Evolutionary conservation across 2,888 invertebrate genomes (phyloP).

Genomic region (Papilio protenor): DNA sequence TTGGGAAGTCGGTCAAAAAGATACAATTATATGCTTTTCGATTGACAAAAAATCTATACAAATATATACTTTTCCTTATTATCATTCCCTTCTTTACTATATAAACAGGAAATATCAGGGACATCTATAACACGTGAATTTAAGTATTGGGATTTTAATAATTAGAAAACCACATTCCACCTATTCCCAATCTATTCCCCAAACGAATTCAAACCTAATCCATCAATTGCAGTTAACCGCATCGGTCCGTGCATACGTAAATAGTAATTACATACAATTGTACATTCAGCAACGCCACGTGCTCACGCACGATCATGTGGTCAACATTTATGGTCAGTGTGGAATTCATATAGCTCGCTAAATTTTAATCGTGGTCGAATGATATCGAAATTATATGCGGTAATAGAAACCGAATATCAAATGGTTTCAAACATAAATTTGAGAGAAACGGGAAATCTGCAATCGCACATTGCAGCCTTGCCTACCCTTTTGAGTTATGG

Average conservation of each 20-base stretch:
- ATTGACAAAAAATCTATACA: too few relatives aligned
- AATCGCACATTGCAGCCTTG: too few relatives aligned
- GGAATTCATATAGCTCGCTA: not conserved
- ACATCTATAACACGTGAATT: not conserved
- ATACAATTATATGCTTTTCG: too few relatives aligned
- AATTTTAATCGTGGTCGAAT: not conserved
- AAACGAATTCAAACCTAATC: not conserved
- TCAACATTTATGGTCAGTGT: conserved; percentile 21
- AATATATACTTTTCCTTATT: too few relatives aligned
- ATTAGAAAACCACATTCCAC: not conserved
- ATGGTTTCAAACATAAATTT: not conserved
- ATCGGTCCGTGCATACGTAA: conserved; percentile 9
- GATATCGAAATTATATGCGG: not conserved
- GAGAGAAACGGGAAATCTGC: too few relatives aligned
- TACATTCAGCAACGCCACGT: not conserved
- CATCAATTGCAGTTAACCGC: conserved; percentile 15
- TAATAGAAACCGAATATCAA: not conserved
- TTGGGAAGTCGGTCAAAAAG: too few relatives aligned
- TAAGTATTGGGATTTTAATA: not conserved
- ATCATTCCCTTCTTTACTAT: too few relatives aligned
- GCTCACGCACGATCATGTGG: conserved; percentile 19
- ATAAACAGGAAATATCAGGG: too few relatives aligned
- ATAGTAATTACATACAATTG: conserved; percentile 19
- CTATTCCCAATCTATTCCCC: not conserved
- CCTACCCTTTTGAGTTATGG: too few relatives aligned